Evolutionary conservation across 2,888 invertebrate genomes (phyloP), one percentile per base, ranked within the genome.

Genomic region (Drosophila diplacantha): DNA sequence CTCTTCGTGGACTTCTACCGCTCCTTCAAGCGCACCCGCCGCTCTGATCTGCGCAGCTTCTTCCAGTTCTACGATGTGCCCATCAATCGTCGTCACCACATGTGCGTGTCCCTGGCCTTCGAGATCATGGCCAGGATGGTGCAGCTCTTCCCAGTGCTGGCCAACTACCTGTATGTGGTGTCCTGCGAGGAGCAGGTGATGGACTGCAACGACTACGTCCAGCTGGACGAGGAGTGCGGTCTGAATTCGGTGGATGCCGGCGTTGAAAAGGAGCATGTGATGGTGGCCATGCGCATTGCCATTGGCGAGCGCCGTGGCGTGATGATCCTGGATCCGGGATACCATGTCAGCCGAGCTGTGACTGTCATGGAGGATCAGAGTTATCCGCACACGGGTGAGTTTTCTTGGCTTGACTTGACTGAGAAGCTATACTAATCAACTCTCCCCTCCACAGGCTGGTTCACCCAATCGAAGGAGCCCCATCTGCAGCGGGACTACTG

Each of bases 131-230:
- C 91, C 70, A 91, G 93, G 52, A 90, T 95, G 83, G 91, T 92
- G 70, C 89, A 91, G 83, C 90, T 91, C 86, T 93, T 92, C 82
- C 92, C 93, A 7, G 92, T 93, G 50, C 89, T 95, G 76, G 91
- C 91, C 35, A 90, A 90, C 61, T 90, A 92, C 81, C 89, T 94
- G 63, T 93, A 92, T 83, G 90, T 96, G 76, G 93, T 93, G 50
- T 96, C 96, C 14, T 96, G 96, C 85, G 96, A 96, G 89, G 97
- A 97, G 89, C 93, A 94, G 66, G 92, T 93, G 66, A 91, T 91
- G 73, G 90, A 90, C 44, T 89, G 91, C 56, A 89, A 90, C 46
- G 89, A 90, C 70, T 93, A 93, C 69, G 90, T 91, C 51, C 91
- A 91, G 50, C 69, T 85, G 56, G 87, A 87, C 73, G 90, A 91